Base-by-base conservation (phyloP, 2,888 invertebrate species). In the Lepidochitona cinerea region DNA sequence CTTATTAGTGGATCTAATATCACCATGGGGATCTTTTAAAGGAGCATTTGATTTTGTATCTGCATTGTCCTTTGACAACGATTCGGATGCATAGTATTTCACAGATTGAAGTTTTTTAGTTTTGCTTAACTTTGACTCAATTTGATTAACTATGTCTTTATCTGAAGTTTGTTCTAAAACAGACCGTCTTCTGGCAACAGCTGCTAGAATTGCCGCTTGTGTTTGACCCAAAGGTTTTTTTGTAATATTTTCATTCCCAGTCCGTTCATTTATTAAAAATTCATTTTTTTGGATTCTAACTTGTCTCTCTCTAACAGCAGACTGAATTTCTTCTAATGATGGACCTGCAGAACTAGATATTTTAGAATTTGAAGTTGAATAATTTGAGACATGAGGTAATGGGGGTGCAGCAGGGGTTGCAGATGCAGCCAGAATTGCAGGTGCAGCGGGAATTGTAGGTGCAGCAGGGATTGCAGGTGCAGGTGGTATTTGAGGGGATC, bases 201-300 rank as follows among this genome's bases (percentile, higher is more conserved):
- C 89, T 14, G 85, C 87, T 71, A 86, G 81, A 49, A 89, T 83
- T 6, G 89, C 89, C 54, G 84, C 85, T 54, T 89, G 89, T 33
- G 79, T 79, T 59, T 76, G 64, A 36, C 77, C 76, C 41, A 73
- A 77, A 74, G 26, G 77, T 74, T 70, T 74, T 69, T 59, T 72
- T 29, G 66, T 26, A 12, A 67, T 52, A 6, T 49, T 35, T 36
- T 53, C 49, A 52, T 53, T 37, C 7, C 26, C 59, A 26, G 68
- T 59, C 59, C 32, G 53, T 82, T 79, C 5, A 72, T 72, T 26
- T 71, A 69, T 37, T 32, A 77, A 72, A 29, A 84, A 78, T 72
- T 80, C 81, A 23, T 82, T 84, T 29, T 71, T 79, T 35, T 87
- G 84, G 26, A 89, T 77, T 49, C 88, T 75, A 41, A 77, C 79